Evolutionary conservation across 1,140 invertebrate genomes (phyloP), one percentile per base, ranked within the genome.

Genomic region (Atta cephalotes): DNA sequence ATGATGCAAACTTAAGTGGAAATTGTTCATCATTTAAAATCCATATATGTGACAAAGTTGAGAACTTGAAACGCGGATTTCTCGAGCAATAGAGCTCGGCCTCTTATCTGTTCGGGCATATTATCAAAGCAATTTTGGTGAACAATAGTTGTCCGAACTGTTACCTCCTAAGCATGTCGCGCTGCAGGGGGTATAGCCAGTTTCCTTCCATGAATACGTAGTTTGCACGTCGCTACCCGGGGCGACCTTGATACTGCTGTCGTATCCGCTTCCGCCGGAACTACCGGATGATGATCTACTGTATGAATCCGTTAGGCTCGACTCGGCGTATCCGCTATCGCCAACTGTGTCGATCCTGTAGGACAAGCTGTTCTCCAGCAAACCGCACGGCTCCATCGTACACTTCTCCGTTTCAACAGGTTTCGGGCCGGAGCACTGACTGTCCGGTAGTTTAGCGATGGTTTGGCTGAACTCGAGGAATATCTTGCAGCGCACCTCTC

Each of bases 121-220:
- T 49, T 72, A 84, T 63, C 80, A 76, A 18, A n/a, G 78, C 65
- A 70, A 81, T 70, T 51, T 71, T 58, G 65, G n/a, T 9, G 14
- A 62, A 84, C 80, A 82, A 82, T 76, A 12, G 14, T 58, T 39
- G 65, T 14, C 39, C 16, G 21, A 70, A 66, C n/a, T 31, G 89
- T 93, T 96, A 94, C 98, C 98, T 92, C 99, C 99, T 3, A 99
- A 96, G 95, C 99, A 99, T 65, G 98, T 98, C 1, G 98, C 98
- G 92, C 98, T 99, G 95, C 99, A 99, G 85, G 97, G 97, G 0
- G 98, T 98, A 90, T 97, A 98, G 0, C 97, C 98, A 89, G 97
- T 96, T 90, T 98, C 97, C 90, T 97, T 97, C 98, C 98, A 98
- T 0, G 97, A 97, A 94, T 98, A 98, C 0, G 97, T 91, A 94